Percentiles rank a stretch among this genome's conserved stretches.
Evolutionary conservation across 2,797 vertebrate species (phyloP).

Genomic region (Chromobotia macracanthus): DNA sequence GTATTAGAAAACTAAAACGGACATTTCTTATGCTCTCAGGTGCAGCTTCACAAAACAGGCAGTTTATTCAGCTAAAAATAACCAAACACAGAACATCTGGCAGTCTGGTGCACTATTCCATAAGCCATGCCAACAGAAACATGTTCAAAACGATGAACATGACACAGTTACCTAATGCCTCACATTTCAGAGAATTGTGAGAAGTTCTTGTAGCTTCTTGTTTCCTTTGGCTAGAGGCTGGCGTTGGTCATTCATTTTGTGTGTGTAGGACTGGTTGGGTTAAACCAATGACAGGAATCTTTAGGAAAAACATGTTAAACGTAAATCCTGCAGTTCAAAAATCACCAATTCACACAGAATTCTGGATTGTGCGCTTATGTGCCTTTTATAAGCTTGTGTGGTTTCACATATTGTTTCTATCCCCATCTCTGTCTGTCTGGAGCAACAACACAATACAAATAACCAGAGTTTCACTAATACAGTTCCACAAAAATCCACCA

Average conservation of each 20-base stretch:
- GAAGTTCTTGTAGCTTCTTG: constrained; percentile 20
- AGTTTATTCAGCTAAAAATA: constrained; percentile 75
- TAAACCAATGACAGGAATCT: not conserved
- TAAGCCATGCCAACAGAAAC: constrained; percentile 71
- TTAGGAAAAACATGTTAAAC: constrained; percentile 16
- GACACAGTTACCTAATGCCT: constrained; percentile 69
- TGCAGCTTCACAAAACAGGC: constrained; percentile 55
- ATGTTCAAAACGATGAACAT: constrained; percentile 72
- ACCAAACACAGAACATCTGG: constrained; percentile 77
- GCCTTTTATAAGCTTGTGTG: not conserved
- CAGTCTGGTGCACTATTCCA: constrained; percentile 64
- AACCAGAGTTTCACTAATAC: not conserved
- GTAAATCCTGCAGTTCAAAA: not conserved
- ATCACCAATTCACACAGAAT: not conserved
- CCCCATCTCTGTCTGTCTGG: not conserved
- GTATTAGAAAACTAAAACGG: constrained; percentile 36
- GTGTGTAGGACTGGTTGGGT: not conserved
- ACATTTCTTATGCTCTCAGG: constrained; percentile 53
- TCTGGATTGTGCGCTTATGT: not conserved
- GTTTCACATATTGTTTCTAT: not conserved
- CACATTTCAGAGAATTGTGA: constrained; percentile 58
- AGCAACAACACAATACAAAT: not conserved
- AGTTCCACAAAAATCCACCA: not conserved
- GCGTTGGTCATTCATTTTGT: not conserved
- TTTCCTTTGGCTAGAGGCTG: constrained; percentile 11